phyloP scores from a whole-genome alignment of 37 sponge, comb jelly and placozoan species.

The Chondrilla cf. caribensis region DNA sequence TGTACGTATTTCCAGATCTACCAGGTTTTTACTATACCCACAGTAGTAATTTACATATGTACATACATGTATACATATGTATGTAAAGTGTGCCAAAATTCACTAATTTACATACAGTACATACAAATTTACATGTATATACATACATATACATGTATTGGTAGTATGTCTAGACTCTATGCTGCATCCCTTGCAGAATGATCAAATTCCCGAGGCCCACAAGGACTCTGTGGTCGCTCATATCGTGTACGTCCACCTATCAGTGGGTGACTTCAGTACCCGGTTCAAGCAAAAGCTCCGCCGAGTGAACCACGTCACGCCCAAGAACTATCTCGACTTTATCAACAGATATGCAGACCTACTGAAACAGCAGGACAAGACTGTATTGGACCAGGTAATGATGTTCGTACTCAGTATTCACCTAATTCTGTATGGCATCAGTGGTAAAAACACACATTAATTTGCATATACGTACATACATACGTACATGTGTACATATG shows the following conservation, averaged over 20 bases:
- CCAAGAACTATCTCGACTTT: constrained; percentile 99
- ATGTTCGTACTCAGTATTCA: neutral
- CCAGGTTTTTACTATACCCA: neutral
- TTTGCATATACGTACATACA: neutral
- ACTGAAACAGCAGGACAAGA: constrained; percentile 89
- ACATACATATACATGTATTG: constrained; percentile 10
- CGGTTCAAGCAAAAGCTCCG: constrained; percentile 88
- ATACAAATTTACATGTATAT: neutral
- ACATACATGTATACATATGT: neutral
- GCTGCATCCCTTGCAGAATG: constrained; percentile 50
- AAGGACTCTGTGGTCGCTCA: constrained; percentile 79
- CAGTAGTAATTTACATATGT: neutral
- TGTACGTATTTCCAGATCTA: neutral
- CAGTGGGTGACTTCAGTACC: constrained; percentile 79
- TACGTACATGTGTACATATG: neutral
- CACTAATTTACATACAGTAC: neutral
- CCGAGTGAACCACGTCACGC: constrained; percentile 96
- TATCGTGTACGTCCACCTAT: constrained; percentile 92
- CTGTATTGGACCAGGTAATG: constrained; percentile 63
- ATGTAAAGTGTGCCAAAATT: neutral
- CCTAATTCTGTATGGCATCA: neutral
- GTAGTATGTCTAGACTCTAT: too few relatives aligned
- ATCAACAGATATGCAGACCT: constrained; percentile 84
- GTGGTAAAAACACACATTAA: too few relatives aligned
- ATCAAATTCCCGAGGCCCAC: constrained; percentile 78